Evolutionary conservation across 1,140 invertebrate species (phyloP), one percentile per base, ranked within the genome.

Genomic region (Pollicipes pollicipes): DNA sequence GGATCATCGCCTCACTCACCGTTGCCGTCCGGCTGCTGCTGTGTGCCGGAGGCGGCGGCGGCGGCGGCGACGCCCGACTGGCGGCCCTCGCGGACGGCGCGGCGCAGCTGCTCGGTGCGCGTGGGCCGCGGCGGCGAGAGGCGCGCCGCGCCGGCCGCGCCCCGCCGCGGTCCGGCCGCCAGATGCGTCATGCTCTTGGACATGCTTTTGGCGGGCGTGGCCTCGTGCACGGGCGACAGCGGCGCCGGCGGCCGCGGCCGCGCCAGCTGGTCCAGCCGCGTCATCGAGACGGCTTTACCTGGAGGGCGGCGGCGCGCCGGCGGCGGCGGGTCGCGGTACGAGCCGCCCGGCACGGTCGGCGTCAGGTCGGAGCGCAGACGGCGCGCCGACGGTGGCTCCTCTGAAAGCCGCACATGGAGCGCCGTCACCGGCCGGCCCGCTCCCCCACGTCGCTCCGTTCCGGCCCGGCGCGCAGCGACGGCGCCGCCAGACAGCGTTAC

Each of bases 261-360:
- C 75, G 88, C 83, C 80, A 92, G 83, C 77, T 88, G 86, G 84
- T 93, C 91, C 83, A 94, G 84, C 76, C 91, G 87, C 76, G 90
- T 90, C 90, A 93, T 91, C 77, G 90, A 93, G 83, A 89, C 89
- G 76, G 91, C 90, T 85, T 90, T 91, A 80, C 79, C 80, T 81
- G 78, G 77, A 70, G 79, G 75, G 63, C 75, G 68, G 71, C 72
- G 70, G 72, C 75, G 75, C 13, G 78, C 77, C 70, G 79, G 75
- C 66, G 75, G 68, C 70, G 72, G 70, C 72, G 75, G 75, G 72
- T 32, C 67, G 58, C 71, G 70, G 58, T 66, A 66, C 69, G 30
- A 67, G 45, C 58, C 68, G 8, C 75, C 88, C 70, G 90, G 90
- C 80, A 92, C 86, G 74, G 91, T 93, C 72, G 91, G 91, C 82